Base-by-base conservation (phyloP, 2,113 vertebrate species). In the Syrmaticus mikado region DNA sequence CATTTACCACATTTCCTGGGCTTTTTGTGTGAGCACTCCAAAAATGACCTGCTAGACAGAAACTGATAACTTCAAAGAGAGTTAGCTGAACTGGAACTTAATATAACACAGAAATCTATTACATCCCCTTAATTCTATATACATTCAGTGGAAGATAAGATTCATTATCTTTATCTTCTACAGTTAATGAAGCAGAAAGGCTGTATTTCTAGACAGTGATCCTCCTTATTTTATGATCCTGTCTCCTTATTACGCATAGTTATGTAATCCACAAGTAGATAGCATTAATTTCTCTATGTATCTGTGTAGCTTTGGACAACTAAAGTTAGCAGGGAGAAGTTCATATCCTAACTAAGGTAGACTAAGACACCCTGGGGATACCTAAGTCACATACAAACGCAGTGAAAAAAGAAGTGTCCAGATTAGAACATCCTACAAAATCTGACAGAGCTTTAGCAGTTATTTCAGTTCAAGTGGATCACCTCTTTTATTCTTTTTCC, bases 101-200 rank as follows among this genome's bases (percentile, higher is more conserved):
- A 25, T 55, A 7, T 58, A 84, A 75, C 55, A 62, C 8, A 2
- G 30, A 3, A 27, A 75, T 79, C 38, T 22, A 50, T 87, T 82
- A 46, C 72, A 85, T 82, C 19, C 34, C 60, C 27, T 25, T 89
- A 75, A 75, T 67, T 87, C 34, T 27, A 17, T 52, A 22, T 52
- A 79, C 16, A 50, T 65, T 79, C 71, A 55, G 34, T 60, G 22
- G 43, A 61, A 82, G 52, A n/a, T 64, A 78, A 86, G 34, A 89
- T 60, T 85, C 16, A 55, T 74, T 66, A 84, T 45, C 65, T 70
- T 90, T 85, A 38, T 45, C 48, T 79, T 85, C 71, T 45, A 45
- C 21, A 79, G 53, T 87, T 87, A 75, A 87, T 64, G 62, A 93
- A 89, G 57, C 27, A 89, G 81, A 52, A 77, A 10, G 91, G 20